phyloP scores from a whole-genome alignment of 2,797 vertebrate species.

The Chiloscyllium punctatum region DNA sequence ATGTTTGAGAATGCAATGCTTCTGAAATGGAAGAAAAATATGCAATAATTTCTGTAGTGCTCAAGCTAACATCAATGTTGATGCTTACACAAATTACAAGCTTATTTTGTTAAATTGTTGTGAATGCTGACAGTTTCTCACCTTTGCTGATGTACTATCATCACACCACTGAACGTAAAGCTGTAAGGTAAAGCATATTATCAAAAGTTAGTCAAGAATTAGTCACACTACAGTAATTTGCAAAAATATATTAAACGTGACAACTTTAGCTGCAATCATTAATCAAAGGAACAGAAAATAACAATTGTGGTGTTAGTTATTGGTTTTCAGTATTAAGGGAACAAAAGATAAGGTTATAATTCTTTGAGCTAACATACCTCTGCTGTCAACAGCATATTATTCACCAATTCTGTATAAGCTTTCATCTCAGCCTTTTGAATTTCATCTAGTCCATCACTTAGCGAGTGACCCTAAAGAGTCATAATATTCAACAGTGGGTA shows the following conservation, averaged over 20 bases:
- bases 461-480: slow-evolving; percentile 78
- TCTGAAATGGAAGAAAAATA: not conserved
- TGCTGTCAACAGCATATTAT: slow-evolving; percentile 93
- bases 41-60: no score
- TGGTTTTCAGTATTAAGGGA: not conserved
- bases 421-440: slow-evolving; percentile 98
- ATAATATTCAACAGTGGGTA: not conserved
- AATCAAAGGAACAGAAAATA: not conserved
- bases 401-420: slow-evolving; percentile 97
- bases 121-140: slow-evolving; percentile 78
- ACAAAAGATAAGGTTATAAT: not conserved
- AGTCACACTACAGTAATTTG: slow-evolving; percentile 41
- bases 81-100: slow-evolving; percentile 65
- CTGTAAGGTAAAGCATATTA: slow-evolving; percentile 65
- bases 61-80: not conserved
- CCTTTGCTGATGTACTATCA: slow-evolving; percentile 79
- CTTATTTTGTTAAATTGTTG: slow-evolving; percentile 95
- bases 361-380: slow-evolving; percentile 64
- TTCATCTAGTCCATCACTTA: slow-evolving; percentile 87
- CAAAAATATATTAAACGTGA: not conserved
- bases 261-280: not conserved
- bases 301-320: not conserved
- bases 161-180: slow-evolving; percentile 97
- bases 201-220: slow-evolving; percentile 50
- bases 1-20: not conserved